These are phyloP conservation scores for Sebastes cheni DNA, from an alignment of 2,797 vertebrate species.

Conservation along the genomic window DNA sequence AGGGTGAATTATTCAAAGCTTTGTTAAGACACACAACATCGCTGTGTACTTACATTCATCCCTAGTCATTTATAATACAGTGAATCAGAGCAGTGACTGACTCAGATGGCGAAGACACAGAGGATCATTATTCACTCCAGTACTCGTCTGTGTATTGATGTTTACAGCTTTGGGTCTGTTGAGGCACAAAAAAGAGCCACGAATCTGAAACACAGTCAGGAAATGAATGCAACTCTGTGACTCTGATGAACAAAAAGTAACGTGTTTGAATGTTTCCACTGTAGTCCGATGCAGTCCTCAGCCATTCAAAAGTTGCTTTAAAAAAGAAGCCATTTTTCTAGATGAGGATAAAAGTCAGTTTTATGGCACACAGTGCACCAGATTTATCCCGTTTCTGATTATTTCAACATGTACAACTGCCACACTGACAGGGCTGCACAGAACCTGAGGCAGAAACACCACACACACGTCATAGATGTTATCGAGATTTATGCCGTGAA, in stretches of 20 bases:
- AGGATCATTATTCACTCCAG: slow-evolving; percentile 38
- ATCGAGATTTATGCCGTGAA: slow-evolving; percentile 17
- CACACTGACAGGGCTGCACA: slow-evolving; percentile 28
- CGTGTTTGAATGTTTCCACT: slow-evolving; percentile 47
- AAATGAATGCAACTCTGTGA: slow-evolving; percentile 43
- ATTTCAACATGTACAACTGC: slow-evolving; percentile 58
- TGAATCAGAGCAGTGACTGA: slow-evolving; percentile 21
- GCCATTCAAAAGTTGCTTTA: slow-evolving; percentile 32
- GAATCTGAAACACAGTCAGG: slow-evolving; percentile 25
- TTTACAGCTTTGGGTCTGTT: slow-evolving; percentile 58
- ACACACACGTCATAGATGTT: slow-evolving; percentile 21
- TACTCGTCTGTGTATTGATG: slow-evolving; percentile 22
- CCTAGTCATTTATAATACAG: slow-evolving; percentile 35
- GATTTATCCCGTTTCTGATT: slow-evolving; percentile 43
- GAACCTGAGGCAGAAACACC: slow-evolving; percentile 5
- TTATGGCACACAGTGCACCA: slow-evolving; percentile 29
- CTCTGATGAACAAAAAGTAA: slow-evolving; percentile 38
- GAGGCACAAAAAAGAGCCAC: slow-evolving; percentile 34
- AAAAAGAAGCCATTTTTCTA: slow-evolving; percentile 35
- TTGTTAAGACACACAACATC: slow-evolving; percentile 16
- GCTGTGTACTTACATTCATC: slow-evolving; percentile 37
- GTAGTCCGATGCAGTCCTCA: not conserved
- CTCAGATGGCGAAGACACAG: slow-evolving; percentile 34
- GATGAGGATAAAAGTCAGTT: slow-evolving; percentile 45
- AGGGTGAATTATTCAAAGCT: slow-evolving; percentile 30